These are phyloP conservation scores for Ibidorhyncha struthersii DNA, from an alignment of 2,113 vertebrate species.

Conservation along the genomic window DNA sequence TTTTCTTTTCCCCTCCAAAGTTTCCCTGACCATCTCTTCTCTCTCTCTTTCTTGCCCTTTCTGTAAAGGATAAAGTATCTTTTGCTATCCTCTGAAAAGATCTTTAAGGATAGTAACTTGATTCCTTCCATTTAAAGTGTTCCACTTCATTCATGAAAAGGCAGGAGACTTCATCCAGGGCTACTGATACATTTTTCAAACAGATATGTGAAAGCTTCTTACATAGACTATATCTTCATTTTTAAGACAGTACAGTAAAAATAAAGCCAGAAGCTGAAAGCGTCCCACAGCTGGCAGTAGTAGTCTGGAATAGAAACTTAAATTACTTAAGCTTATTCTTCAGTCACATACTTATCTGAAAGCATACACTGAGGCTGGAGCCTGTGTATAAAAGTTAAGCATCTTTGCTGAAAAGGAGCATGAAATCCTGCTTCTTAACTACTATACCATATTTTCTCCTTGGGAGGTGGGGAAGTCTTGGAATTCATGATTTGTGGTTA, in stretches of 20 bases:
- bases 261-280: neutral
- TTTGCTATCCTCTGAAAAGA: neutral
- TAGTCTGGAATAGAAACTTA: neutral
- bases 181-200: neutral
- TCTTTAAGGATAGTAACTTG: neutral
- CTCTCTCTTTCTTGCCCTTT: neutral
- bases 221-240: neutral
- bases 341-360: neutral
- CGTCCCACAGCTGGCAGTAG: neutral
- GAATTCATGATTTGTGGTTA: neutral
- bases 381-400: neutral
- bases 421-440: neutral
- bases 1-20: accelerated
- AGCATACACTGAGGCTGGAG: neutral
- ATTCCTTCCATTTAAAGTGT: neutral
- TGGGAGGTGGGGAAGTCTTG: neutral
- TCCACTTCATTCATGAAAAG: neutral
- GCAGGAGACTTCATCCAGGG: neutral
- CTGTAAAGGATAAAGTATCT: neutral
- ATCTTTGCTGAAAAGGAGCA: neutral
- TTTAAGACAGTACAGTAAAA: neutral
- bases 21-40: neutral
- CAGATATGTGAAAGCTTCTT: neutral
- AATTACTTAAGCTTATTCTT: neutral
- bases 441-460: neutral